A percentile compares a stretch with the other conserved stretches of the same genome.
phyloP scores from a whole-genome alignment of 1,140 invertebrate species.

The Pseudobourletiella spinata region DNA sequence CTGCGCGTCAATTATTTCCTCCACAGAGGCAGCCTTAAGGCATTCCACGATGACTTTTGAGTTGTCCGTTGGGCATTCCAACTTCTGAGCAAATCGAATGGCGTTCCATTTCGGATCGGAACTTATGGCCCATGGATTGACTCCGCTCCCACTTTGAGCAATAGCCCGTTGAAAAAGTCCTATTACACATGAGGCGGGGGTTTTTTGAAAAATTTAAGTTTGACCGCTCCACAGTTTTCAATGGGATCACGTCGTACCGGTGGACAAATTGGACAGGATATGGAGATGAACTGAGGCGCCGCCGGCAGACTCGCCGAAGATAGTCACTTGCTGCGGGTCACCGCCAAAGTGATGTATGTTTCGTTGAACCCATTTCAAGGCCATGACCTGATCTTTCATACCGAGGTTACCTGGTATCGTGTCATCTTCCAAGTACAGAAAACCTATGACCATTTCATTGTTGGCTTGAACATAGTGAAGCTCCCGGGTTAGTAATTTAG shows the following conservation, averaged over 20 bases:
- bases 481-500: neutral
- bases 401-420: slow-evolving; percentile 4
- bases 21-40: neutral
- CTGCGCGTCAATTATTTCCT: neutral
- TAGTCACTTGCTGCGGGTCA: neutral
- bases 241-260: neutral
- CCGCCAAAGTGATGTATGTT: slow-evolving; percentile 5
- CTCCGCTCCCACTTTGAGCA: neutral
- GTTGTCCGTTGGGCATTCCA: neutral
- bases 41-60: neutral
- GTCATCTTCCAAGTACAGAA: slow-evolving; percentile 5
- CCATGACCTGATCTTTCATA: slow-evolving; percentile 5
- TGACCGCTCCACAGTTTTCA: neutral
- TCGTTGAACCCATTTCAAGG: slow-evolving; percentile 2
- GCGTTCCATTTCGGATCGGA: neutral
- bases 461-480: neutral
- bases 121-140: neutral
- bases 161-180: neutral
- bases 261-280: neutral
- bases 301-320: slow-evolving; percentile 6
- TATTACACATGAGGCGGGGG: no score
- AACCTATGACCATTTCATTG: no score
- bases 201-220: neutral
- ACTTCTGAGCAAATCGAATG: neutral
- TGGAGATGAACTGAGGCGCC: neutral